Evolutionary conservation across 2,113 vertebrate species (phyloP).

Genomic region (Centropus bengalensis): DNA sequence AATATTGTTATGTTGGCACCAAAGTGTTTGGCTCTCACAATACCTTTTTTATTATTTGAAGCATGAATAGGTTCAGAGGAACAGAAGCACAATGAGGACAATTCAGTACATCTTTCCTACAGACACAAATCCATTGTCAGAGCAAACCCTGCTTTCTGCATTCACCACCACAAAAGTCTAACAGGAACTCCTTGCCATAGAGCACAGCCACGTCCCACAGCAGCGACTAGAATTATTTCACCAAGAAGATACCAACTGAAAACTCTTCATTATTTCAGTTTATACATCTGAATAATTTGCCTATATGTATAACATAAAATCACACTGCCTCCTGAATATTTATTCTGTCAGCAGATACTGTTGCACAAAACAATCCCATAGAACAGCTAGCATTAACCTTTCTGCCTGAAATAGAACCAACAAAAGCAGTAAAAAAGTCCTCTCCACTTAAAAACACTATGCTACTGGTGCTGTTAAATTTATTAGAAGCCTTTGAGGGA

Average conservation of each 20-base stretch:
- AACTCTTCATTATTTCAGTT: background rate
- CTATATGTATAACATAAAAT: background rate
- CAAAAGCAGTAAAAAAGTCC: background rate
- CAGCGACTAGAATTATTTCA: background rate
- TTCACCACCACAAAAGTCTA: background rate
- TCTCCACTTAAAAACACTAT: background rate
- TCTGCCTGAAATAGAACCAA: background rate
- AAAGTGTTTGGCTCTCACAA: constrained; percentile 27
- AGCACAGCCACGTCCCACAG: background rate
- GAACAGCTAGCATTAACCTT: background rate
- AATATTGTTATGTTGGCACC: constrained; percentile 34
- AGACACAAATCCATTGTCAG: background rate
- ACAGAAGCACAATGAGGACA: constrained; percentile 8
- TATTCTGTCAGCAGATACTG: background rate
- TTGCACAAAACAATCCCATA: background rate
- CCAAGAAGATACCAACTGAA: background rate
- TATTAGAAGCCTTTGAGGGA: background rate
- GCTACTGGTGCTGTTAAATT: background rate
- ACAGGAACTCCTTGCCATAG: background rate
- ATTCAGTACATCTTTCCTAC: background rate
- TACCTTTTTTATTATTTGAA: background rate
- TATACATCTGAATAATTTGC: background rate
- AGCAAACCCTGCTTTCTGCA: background rate
- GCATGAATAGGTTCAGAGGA: constrained; percentile 7
- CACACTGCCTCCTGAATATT: background rate